Evolutionary conservation across 2,797 vertebrate genomes (phyloP), one percentile per base, ranked within the genome.

Genomic region (Pteronotus mesoamericanus): DNA sequence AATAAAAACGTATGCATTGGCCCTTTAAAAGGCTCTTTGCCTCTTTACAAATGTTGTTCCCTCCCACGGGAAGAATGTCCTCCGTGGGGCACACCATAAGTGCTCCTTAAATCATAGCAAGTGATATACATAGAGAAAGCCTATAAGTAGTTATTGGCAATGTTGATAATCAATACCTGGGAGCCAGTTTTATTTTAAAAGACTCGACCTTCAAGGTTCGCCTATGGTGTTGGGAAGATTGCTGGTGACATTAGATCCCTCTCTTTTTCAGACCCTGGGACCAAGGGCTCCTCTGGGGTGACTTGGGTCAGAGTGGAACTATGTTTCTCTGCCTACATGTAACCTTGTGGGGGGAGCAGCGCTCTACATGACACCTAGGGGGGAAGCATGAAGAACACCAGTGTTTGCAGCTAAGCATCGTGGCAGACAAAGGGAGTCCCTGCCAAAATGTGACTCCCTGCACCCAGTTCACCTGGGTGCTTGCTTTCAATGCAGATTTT

Each of bases 181-280:
- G 10, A 80, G 29, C 22, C 78, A 26, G 55, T 24, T 74, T 87
- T 64, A 29, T 51, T 83, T 34, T 53, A 89, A 37, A 86, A 92
- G 64, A 0, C n/a, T 79, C 92, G 69, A 84, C 37, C 55, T 55
- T 53, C 19, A 21, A 64, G 42, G 71, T 32, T 94, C n/a, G 26
- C 22, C n/a, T 46, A 12, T 29, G 34, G 16, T 22, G 0, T 9
- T 61, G n/a, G 61, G 85, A 83, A 34, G 66, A 18, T 4, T 12
- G 15, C 34, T 53, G 14, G 48, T 64, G 32, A 26, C 34, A 3
- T 16, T 46, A 12, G 34, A 39, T 32, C 19, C 39, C 55, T 78
- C 26, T 69, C n/a, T 59, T 32, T 89, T 87, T 93, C n/a, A 18
- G 4, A 42, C 7, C 10, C 32, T 46, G 48, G 51, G 22, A 32